These are phyloP conservation scores for Todiramphus chloris DNA, from an alignment of 2,113 vertebrate species.

Conservation along the genomic window DNA sequence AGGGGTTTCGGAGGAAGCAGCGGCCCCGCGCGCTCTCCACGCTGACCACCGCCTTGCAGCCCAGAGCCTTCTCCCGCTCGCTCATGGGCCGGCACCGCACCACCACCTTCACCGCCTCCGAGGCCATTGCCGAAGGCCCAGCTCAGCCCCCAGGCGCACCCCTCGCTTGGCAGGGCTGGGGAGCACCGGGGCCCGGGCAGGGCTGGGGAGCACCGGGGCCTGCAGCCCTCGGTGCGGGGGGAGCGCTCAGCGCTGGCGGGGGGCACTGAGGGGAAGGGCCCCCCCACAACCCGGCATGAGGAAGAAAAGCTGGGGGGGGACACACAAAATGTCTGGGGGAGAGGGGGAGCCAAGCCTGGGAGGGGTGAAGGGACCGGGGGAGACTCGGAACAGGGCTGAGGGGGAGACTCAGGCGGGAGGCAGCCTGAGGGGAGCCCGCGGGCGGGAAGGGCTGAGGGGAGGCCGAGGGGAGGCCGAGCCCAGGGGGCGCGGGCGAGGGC, in stretches of 20 bases:
- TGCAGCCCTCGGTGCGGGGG: neutral
- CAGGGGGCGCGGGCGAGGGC: rapidly evolving
- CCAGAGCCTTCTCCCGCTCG: slow-evolving; percentile 75
- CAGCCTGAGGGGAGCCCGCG: too few species aligned
- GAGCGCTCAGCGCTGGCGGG: neutral
- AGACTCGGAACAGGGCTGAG: neutral
- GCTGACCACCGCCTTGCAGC: slow-evolving; percentile 74
- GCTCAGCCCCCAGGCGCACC: rapidly evolving
- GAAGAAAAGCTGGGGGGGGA: too few species aligned
- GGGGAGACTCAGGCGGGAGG: too few species aligned
- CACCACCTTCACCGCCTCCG: slow-evolving; percentile 84
- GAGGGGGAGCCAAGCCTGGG: neutral
- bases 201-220: too few species aligned
- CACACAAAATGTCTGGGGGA: neutral
- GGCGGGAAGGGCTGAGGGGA: neutral
- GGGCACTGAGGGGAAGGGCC: neutral
- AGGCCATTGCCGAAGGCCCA: slow-evolving; percentile 65
- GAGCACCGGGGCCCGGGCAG: rapidly evolving
- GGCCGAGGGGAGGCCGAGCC: neutral
- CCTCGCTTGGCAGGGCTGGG: rapidly evolving
- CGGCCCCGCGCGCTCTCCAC: slow-evolving; percentile 76
- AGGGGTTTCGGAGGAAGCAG: slow-evolving; percentile 83
- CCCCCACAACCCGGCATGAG: rapidly evolving
- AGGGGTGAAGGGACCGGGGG: too few species aligned
- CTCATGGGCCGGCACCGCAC: slow-evolving; percentile 85